Evolutionary conservation across 1,140 invertebrate genomes (phyloP), one percentile per base, ranked within the genome.

Genomic region (Achatina immaculata): DNA sequence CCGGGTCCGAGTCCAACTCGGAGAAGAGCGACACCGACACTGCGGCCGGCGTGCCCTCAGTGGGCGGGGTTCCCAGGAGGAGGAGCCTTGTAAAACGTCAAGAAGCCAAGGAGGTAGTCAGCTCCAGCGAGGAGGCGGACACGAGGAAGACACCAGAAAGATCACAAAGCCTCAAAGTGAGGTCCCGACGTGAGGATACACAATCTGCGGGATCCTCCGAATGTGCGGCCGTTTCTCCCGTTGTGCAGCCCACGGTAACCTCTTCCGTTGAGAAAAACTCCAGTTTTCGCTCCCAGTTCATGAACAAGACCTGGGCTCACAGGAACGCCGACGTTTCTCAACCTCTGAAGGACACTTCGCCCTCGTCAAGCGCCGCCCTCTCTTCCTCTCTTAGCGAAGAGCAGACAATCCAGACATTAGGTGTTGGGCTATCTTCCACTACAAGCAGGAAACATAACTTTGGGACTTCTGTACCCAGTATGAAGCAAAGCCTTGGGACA

Each of bases 1-100:
- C 84, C 36, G 72, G 80, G 36, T 85, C 84, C 0, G 84, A 85
- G 24, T 85, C 83, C 58, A 81, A 81, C 48, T 83, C 83, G 6
- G 81, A 84, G 31, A 68, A 71, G 31, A 81, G 79, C 3, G 79
- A 82, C 45, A 58, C 71, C 9, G 80, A 81, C 3, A 34, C 45
- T 31, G 58, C 24, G 0, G 45, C 45, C 4, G 42, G 42, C 4
- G 31, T 28, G 9, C 24, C 75, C 1, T 45, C 36, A 31, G 42
- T 38, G 11, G n/a, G 55, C n/a, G 55, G 55, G 3, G n/a, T 58
- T 14, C 21, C 55, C 11, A 58, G n/a, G 48, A 34, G 31, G 48
- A 51, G 73, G 24, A 51, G 45, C 31, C 19, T 38, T 24, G 34
- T 69, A 36, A 42, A 58, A 9, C 78, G 78, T 3, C 81, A 80